Conservation (phyloP, 2,113 vertebrate genomes). For the Chaetops frenatus region DNA sequence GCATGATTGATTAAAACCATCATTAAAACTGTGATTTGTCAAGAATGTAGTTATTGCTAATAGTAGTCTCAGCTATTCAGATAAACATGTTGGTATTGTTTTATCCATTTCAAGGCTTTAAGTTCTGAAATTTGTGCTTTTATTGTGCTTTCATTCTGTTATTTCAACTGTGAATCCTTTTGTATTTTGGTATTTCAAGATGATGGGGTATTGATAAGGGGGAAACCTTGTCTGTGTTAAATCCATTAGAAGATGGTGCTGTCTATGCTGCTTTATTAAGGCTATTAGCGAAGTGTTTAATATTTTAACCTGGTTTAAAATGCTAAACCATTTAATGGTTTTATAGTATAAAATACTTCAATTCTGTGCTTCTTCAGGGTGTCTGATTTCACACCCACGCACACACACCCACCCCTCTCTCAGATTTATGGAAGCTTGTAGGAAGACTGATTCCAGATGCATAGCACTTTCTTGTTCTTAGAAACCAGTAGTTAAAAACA, state of each 20-base stretch:
- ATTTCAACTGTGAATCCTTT: background rate
- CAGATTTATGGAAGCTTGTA: background rate
- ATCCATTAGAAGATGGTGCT: background rate
- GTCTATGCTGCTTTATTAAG: background rate
- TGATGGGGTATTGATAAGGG: background rate
- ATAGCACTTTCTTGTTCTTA: background rate
- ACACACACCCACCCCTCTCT: background rate
- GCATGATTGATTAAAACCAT: slow-evolving; percentile 59
- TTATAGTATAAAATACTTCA: background rate
- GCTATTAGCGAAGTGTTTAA: background rate
- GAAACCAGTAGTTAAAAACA: background rate
- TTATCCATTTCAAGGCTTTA: background rate
- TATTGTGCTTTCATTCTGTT: background rate
- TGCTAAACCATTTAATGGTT: background rate
- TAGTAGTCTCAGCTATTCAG: background rate
- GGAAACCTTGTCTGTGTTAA: background rate
- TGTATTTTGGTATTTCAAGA: background rate
- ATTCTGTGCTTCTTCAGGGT: background rate
- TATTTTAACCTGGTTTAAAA: background rate
- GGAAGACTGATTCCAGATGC: background rate
- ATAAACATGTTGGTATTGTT: background rate
- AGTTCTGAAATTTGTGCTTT: background rate
- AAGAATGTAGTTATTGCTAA: background rate
- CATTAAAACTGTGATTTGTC: slow-evolving; percentile 69
- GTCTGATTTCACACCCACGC: background rate